Base-by-base conservation (phyloP, 1,140 invertebrate genomes). In the Ceratina calcarata region DNA sequence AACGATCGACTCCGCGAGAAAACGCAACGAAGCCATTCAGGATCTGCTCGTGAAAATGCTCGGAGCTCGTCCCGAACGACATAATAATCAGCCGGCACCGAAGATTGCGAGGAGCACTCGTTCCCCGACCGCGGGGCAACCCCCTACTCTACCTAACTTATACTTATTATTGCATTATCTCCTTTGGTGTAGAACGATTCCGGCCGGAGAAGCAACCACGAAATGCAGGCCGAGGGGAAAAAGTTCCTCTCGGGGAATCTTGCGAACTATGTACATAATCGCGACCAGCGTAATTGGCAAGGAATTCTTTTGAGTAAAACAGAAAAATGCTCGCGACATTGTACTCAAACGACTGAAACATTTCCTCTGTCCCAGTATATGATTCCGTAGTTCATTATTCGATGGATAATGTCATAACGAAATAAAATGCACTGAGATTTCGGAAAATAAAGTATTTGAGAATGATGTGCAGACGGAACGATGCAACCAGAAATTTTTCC, bases 161-260 rank as follows among this genome's bases (percentile, higher is more conserved):
- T 87, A 87, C 86, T 87, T 87, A 87, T 87, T 87, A 87, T 87
- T 87, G 71, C 86, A 87, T 87, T 87, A 87, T 65, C 80, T 72
- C 76, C 67, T 77, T 70, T 60, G 62, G 57, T 74, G 76, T 85
- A 86, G 83, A 81, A 76, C 65, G 83, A 84, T 80, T 75, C 71
- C 66, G 49, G 22, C 16, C 18, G 71, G 53, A 70, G 74, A 15
- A 65, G 32, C 65, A 13, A 72, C 67, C 65, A 61, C 69, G 62
- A 78, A 67, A 77, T 58, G 69, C 58, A 51, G 49, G 7, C 53
- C 24, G 16, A 15, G 2, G 65, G 45, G 74, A 78, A 84, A 74
- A 78, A 81, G 51, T 58, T n/a, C n/a, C 37, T 24, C 51, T 4
- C 3, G 16, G 22, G 57, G 57, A 58, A 60, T 68, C 32, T 45